Base-by-base conservation (phyloP, 2,888 invertebrate genomes). In the Sclerodermus sp. region DNA sequence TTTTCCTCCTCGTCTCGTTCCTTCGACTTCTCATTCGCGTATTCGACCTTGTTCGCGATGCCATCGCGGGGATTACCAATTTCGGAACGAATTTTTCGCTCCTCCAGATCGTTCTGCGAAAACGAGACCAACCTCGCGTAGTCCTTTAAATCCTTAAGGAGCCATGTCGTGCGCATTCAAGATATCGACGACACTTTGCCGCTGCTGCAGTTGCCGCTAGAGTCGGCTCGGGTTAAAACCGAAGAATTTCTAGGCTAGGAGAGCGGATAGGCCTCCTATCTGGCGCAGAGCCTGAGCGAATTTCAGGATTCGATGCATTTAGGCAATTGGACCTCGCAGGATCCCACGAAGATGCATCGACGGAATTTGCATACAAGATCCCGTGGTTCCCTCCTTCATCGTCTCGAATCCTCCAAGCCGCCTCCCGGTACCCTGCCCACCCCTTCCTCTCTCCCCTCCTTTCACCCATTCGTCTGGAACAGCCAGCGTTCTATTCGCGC, bases 281-380 rank as follows among this genome's bases (percentile, higher is more conserved):
- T n/a, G n/a, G n/a, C n/a, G n/a, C n/a, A n/a, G n/a, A n/a, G n/a
- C n/a, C n/a, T n/a, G n/a, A n/a, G n/a, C n/a, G n/a, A n/a, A n/a
- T n/a, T n/a, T n/a, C n/a, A n/a, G n/a, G n/a, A n/a, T 8, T 23
- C 23, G 23, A 23, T 23, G 23, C 4, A 23, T 23, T 23, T 23
- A 3, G 23, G 23, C 62, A 60, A 60, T 65, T 66, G 69, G 71
- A 70, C 68, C 68, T 66, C 64, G 62, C 66, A 66, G 70, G 67
- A 70, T 73, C 71, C 73, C 72, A 71, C 70, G 69, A 66, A 69
- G 70, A 70, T 72, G 72, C 72, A 67, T 62, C 66, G 23, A 23
- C 8, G 61, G 70, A 73, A 73, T 73, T 73, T 72, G 71, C 73
- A 73, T 72, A 73, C 71, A 71, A 72, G 72, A 70, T 73, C 68